Evolutionary conservation across 2,113 vertebrate species (phyloP).

Genomic region (Neolamprologus falcicula): DNA sequence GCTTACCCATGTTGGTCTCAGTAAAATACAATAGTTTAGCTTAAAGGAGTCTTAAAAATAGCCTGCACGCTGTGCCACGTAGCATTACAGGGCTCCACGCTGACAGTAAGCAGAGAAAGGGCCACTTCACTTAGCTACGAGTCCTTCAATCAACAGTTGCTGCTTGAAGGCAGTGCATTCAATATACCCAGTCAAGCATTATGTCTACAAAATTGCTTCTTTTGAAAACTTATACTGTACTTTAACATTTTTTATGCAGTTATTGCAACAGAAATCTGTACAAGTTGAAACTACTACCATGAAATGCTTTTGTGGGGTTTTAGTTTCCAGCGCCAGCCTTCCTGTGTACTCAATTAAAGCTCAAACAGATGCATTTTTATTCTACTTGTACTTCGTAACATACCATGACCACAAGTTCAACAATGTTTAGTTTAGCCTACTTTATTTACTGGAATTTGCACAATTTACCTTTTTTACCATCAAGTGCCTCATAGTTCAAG

Average conservation of each 20-base stretch:
- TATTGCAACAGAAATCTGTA: not conserved
- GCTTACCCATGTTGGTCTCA: not conserved
- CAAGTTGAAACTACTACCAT: not conserved
- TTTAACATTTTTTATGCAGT: not conserved
- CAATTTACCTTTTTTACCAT: not conserved
- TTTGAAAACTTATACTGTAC: not conserved
- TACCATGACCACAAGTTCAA: not conserved
- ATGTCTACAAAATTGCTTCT: not conserved
- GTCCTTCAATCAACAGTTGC: not conserved
- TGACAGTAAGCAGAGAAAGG: constrained; percentile 9
- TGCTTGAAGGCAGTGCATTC: not conserved
- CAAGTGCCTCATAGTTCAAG: not conserved
- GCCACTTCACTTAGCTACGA: not conserved
- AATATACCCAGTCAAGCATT: not conserved
- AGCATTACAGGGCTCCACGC: not conserved
- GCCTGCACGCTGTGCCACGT: constrained; percentile 17
- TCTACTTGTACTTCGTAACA: not conserved
- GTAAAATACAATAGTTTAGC: constrained; percentile 10
- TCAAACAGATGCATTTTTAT: not conserved
- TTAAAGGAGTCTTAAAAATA: constrained; percentile 30
- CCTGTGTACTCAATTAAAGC: not conserved
- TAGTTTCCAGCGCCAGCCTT: not conserved
- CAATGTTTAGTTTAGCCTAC: not conserved
- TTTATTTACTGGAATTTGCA: not conserved
- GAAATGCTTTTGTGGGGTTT: not conserved